Evolutionary conservation across 2,888 invertebrate genomes (phyloP), one percentile per base, ranked within the genome.

Genomic region (Coleophora flavipennella): DNA sequence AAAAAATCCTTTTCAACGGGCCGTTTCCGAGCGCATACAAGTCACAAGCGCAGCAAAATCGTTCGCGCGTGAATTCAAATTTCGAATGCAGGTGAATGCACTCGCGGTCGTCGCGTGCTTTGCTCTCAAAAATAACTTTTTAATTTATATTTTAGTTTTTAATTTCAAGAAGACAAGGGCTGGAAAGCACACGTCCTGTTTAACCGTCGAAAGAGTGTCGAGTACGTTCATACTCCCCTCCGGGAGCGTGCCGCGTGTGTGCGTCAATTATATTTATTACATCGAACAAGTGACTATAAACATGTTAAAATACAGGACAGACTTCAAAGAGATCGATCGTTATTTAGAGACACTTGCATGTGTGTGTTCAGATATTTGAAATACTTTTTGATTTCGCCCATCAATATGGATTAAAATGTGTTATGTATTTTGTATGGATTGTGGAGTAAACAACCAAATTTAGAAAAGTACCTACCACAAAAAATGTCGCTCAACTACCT

Each of bases 191-290:
- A 67, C 79, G 77, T 76, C 71, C 74, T 62, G 77, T 67, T 62
- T 75, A 65, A 66, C 66, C 65, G 81, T 72, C 72, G 73, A 74
- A 73, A 65, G 76, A 69, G 74, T 68, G 76, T 81, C 73, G 78
- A 79, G 71, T 72, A 66, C 67, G 67, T 67, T 68, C 72, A n/a
- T 29, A 20, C 20, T 71, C 76, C 62, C 62, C 65, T 64, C 64
- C 58, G 57, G 63, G 64, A 66, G 61, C 57, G 65, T 66, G 62
- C 66, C 63, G 67, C 56, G 59, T 67, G 71, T 67, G 69, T 62
- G 76, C 70, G 76, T 78, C 71, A 74, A 81, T 79, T 83, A 79
- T 83, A 83, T 84, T 80, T 83, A 81, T 79, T 81, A 74, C 78
- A 74, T 68, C 68, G 67, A 63, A 57, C 52, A 55, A 64, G 67